Conservation (phyloP, 2,113 vertebrate species). For the Platichthys stellatus region DNA sequence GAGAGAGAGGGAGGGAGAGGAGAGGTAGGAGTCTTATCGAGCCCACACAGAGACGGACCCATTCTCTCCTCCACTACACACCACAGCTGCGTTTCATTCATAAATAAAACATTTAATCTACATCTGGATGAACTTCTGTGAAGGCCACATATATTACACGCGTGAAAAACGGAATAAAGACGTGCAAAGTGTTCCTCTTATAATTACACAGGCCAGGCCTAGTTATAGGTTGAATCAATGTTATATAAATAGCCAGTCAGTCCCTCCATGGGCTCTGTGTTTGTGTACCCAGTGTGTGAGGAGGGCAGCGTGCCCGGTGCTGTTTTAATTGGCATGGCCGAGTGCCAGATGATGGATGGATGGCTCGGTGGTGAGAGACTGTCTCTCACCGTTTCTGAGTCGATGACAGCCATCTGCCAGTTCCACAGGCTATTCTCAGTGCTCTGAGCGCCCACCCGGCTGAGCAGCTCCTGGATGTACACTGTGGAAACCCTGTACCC, state of each 20-base stretch:
- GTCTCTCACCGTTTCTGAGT: conserved; percentile 48
- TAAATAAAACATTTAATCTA: conserved; percentile 56
- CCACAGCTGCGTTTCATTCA: conserved; percentile 50
- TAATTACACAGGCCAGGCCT: conserved; percentile 20
- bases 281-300: conserved; percentile 57
- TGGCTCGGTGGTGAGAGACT: conserved; percentile 37
- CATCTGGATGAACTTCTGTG: conserved; percentile 28
- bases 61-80: background rate
- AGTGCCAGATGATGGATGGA: conserved; percentile 65
- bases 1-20: conserved; percentile 24
- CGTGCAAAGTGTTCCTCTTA: background rate
- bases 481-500: background rate
- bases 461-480: conserved; percentile 11
- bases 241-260: conserved; percentile 48
- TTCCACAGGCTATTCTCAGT: conserved; percentile 57
- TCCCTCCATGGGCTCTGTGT: conserved; percentile 48
- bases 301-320: conserved; percentile 54
- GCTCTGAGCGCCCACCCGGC: conserved; percentile 15
- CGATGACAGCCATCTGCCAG: conserved; percentile 73
- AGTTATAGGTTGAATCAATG: conserved; percentile 47
- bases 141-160: background rate
- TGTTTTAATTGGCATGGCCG: conserved; percentile 76
- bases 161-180: background rate
- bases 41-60: conserved; percentile 26
- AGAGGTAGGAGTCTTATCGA: conserved; percentile 40